Evolutionary conservation across 2,113 vertebrate species (phyloP), one percentile per base, ranked within the genome.

Genomic region (Bucco capensis): DNA sequence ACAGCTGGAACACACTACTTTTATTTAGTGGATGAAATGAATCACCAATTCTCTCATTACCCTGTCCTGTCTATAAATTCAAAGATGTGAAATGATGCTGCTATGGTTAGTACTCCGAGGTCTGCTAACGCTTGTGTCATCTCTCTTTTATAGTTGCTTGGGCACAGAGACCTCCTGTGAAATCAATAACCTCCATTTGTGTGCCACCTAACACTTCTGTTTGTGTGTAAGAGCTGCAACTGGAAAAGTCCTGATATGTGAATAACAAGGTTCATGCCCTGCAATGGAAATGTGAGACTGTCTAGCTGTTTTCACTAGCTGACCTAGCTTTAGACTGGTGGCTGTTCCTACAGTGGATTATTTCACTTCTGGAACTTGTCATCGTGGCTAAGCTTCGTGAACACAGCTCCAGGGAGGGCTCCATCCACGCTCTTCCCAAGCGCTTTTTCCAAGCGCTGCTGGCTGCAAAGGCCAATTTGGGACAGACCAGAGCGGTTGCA

Each of bases 1-100:
- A 83, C 80, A 88, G 79, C 72, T 95, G 88, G 80, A 94, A 75
- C 79, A 90, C 81, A 60, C 64, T 77, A 94, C 46, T 94, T 90
- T 92, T 95, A 83, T 95, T 95, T 90, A 88, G 83, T 38, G 37
- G 23, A 46, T 67, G 65, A 95, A 95, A 86, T 67, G 79, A 93
- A 91, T 89, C 78, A 89, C 42, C 61, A 60, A 88, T 90, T 92
- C 79, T 70, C 42, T 77, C 49, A 64, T 90, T 95, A 81, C 44
- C 42, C 15, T 51, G 44, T 4, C 77, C 88, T 89, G 44, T 88
- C 70, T 61, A 56, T 57, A 83, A 95, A 94, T 83, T 66, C 61
- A 77, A 62, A 88, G 44, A 89, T 71, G 56, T 88, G 76, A 58
- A 94, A 74, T 57, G 86, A 30, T 51, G 37, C 22, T 86, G n/a